Evolutionary conservation across 2,797 vertebrate species (phyloP).

Genomic region (Cossypha dichroa): DNA sequence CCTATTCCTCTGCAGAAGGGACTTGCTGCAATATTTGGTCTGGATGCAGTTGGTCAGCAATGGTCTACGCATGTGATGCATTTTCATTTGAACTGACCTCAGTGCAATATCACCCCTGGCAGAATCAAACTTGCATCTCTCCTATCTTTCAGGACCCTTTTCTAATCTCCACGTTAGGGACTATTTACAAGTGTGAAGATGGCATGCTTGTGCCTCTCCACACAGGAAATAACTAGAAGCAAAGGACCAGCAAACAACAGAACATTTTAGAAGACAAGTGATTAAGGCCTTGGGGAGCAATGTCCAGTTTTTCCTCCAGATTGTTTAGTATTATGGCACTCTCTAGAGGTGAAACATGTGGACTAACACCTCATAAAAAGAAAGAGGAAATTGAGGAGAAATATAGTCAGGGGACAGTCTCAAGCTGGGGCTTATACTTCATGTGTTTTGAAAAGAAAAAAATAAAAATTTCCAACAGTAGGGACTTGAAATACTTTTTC

Average conservation of each 20-base stretch:
- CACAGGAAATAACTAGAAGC: neutral
- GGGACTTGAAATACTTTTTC: neutral
- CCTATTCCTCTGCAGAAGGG: neutral
- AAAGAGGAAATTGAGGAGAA: neutral
- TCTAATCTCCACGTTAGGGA: neutral
- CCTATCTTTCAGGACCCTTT: neutral
- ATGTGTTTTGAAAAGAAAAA: neutral
- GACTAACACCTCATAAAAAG: neutral
- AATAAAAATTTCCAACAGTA: neutral
- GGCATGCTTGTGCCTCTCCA: neutral
- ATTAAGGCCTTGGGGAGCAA: neutral
- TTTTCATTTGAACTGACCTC: neutral
- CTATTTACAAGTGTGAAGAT: neutral
- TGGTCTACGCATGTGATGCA: fast-evolving
- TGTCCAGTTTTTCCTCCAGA: neutral
- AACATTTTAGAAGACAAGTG: neutral
- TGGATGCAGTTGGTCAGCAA: neutral
- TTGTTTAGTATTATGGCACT: neutral
- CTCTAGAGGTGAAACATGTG: neutral
- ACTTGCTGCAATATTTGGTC: neutral
- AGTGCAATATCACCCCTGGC: fast-evolving
- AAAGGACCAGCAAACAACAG: neutral
- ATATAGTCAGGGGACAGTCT: neutral
- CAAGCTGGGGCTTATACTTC: neutral
- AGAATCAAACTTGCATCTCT: neutral